Conservation (phyloP, 2,888 invertebrate species). For the Frankliniella intonsa region DNA sequence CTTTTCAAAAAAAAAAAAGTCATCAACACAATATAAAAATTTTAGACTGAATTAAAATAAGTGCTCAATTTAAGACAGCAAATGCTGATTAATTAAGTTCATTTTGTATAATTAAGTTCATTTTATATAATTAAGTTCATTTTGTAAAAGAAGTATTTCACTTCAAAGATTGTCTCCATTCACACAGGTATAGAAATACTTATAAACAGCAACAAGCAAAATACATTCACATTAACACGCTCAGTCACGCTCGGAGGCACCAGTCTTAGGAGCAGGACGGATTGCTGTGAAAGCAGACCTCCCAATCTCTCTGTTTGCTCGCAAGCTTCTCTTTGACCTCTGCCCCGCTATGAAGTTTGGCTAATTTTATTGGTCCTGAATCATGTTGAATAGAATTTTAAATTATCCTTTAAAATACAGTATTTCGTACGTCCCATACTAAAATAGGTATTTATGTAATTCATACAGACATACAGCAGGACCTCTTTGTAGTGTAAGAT, state of each 20-base stretch:
- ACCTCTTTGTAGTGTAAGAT: too few relatives aligned
- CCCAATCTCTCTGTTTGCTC: not conserved
- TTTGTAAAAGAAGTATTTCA: constrained; percentile 12
- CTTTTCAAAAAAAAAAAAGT: not conserved
- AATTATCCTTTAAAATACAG: not conserved
- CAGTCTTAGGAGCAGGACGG: constrained; percentile 8
- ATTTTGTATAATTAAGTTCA: constrained; percentile 1
- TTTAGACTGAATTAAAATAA: not conserved
- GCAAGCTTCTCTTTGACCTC: not conserved
- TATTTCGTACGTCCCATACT: too few relatives aligned
- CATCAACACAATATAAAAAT: not conserved
- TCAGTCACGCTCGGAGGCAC: constrained; percentile 23
- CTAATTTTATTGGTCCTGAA: not conserved
- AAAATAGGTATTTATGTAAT: too few relatives aligned
- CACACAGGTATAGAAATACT: constrained; percentile 5
- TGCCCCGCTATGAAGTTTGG: not conserved
- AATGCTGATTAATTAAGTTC: not conserved
- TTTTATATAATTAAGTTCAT: not conserved
- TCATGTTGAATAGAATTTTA: not conserved
- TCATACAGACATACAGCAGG: too few relatives aligned
- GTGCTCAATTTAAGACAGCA: not conserved
- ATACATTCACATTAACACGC: not conserved
- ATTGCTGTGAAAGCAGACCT: constrained; percentile 11
- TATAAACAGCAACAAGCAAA: constrained; percentile 8
- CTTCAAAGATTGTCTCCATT: not conserved